A percentile compares a stretch with the other conserved stretches of the same genome.
Conservation (phyloP, 1,140 invertebrate genomes). For the Papilio machaon region DNA sequence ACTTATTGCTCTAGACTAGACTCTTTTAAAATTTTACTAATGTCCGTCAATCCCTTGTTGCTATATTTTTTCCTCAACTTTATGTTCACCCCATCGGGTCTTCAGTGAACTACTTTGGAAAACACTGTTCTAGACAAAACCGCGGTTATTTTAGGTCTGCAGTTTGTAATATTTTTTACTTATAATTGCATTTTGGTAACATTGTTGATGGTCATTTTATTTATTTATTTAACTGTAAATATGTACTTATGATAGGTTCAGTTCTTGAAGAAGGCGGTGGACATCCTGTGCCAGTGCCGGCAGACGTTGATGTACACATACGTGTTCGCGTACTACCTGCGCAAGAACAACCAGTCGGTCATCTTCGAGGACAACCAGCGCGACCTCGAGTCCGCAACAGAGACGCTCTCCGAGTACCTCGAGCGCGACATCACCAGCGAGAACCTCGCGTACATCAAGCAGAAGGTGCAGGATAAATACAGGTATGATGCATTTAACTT, state of each 20-base stretch:
- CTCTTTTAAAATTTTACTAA: no score
- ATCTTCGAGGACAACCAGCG: constrained; percentile 99
- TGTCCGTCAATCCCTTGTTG: no score
- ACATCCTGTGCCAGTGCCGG: constrained; percentile 98
- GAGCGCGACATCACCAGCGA: constrained; percentile 99
- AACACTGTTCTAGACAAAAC: no score
- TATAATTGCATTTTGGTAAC: background rate
- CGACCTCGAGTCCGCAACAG: constrained; percentile 98
- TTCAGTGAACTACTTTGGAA: no score
- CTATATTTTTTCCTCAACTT: constrained; percentile 64
- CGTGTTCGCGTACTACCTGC: constrained; percentile 99
- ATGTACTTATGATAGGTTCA: constrained; percentile 93
- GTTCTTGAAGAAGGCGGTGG: constrained; percentile 98
- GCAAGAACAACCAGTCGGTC: constrained; percentile 99
- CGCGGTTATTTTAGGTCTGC: no score
- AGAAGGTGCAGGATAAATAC: constrained; percentile 99
- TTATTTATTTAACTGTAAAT: constrained; percentile 82
- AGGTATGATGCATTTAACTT: constrained; percentile 84
- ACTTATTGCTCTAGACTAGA: constrained; percentile 62
- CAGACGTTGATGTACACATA: constrained; percentile 95
- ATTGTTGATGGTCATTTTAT: background rate
- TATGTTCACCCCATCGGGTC: no score
- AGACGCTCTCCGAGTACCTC: constrained; percentile 98
- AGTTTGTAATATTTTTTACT: no score
- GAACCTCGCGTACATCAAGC: constrained; percentile 98